Conservation (phyloP, 2,888 invertebrate genomes). For the Heteropelma amictum region DNA sequence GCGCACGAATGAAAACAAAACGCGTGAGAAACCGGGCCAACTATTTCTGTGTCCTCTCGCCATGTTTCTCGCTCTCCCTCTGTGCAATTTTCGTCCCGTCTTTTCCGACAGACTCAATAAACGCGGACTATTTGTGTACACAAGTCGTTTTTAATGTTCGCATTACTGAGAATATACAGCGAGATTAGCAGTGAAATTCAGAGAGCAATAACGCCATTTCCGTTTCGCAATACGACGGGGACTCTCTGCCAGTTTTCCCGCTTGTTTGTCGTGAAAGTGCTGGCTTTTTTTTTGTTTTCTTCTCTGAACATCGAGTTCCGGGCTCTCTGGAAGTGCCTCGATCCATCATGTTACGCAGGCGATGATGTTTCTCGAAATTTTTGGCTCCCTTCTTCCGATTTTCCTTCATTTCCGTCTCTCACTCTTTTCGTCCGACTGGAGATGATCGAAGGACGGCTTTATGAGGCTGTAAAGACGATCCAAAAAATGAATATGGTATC, state of each 20-base stretch:
- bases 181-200: constrained; percentile 35
- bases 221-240: constrained; percentile 11
- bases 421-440: constrained; percentile 43
- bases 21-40: constrained; percentile 53
- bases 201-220: constrained; percentile 28
- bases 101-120: constrained; percentile 40
- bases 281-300: not conserved
- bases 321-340: constrained; percentile 1
- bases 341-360: constrained; percentile 25
- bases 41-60: constrained; percentile 47
- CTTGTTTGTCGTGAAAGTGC: not conserved
- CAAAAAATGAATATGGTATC: constrained; percentile 16
- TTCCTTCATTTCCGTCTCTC: not conserved
- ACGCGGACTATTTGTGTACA: constrained; percentile 29
- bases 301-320: not conserved
- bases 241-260: constrained; percentile 21
- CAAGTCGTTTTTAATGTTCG: constrained; percentile 28
- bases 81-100: constrained; percentile 28
- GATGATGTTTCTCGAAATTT: not conserved
- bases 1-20: constrained; percentile 19
- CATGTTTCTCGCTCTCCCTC: constrained; percentile 25
- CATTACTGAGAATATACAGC: constrained; percentile 42
- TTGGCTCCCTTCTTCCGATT: not conserved
- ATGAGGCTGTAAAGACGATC: constrained; percentile 47
- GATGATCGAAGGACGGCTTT: constrained; percentile 51